Percentiles rank a stretch among this genome's conserved stretches.
phyloP scores from a whole-genome alignment of 2,797 vertebrate species.

The Helicolenus hilgendorfi region DNA sequence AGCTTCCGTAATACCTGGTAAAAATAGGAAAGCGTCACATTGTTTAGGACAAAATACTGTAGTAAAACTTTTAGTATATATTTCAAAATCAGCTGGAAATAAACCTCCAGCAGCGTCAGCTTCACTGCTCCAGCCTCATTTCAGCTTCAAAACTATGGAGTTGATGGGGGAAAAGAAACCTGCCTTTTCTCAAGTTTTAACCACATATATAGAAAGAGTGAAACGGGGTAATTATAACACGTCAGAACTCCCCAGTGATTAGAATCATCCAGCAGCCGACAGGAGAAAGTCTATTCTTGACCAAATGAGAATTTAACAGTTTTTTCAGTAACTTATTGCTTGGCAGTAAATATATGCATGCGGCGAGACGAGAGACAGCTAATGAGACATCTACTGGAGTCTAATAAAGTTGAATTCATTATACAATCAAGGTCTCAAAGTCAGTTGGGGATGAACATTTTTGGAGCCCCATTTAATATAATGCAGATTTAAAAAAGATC shows the following conservation, averaged over 20 bases:
- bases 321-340: slow-evolving; percentile 29
- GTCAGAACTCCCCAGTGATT: not conserved
- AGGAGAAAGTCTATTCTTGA: slow-evolving; percentile 20
- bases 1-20: not conserved
- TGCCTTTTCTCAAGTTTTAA: slow-evolving; percentile 2
- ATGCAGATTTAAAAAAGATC: slow-evolving; percentile 30
- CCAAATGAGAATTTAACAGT: slow-evolving; percentile 41
- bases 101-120: slow-evolving; percentile 24
- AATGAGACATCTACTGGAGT: slow-evolving; percentile 75
- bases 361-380: slow-evolving; percentile 42
- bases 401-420: slow-evolving; percentile 78
- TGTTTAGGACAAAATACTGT: slow-evolving; percentile 7
- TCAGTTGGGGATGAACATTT: slow-evolving; percentile 52
- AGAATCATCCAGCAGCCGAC: slow-evolving; percentile 4
- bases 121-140: slow-evolving; percentile 35
- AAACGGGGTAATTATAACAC: slow-evolving; percentile 11
- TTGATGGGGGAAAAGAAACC: not conserved
- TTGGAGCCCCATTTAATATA: slow-evolving; percentile 32
- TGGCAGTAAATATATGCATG: slow-evolving; percentile 65
- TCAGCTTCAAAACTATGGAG: slow-evolving; percentile 25
- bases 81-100: slow-evolving; percentile 48
- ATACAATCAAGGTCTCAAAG: slow-evolving; percentile 70
- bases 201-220: not conserved
- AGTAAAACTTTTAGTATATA: slow-evolving; percentile 3
- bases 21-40: not conserved